Evolutionary conservation across 2,113 vertebrate genomes (phyloP).

Genomic region (Eulemur rufifrons): DNA sequence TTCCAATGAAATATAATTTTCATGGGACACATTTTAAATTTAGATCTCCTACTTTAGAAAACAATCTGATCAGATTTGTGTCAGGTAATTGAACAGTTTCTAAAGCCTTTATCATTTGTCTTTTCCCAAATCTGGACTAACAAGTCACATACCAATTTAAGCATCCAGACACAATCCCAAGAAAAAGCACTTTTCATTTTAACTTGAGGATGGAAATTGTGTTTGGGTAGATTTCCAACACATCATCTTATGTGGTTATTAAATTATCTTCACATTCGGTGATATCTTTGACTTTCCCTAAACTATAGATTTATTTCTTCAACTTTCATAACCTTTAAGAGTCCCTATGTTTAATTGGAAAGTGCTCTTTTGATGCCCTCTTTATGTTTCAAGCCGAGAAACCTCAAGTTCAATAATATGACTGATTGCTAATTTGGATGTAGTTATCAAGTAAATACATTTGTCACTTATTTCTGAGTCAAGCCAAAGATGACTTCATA

Average conservation of each 20-base stretch:
- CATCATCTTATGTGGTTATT: slow-evolving; percentile 45
- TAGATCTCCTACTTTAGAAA: slow-evolving; percentile 47
- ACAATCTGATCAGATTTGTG: neutral
- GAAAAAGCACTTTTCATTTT: slow-evolving; percentile 54
- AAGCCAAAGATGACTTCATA: slow-evolving; percentile 44
- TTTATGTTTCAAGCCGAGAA: slow-evolving; percentile 53
- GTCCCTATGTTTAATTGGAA: slow-evolving; percentile 46
- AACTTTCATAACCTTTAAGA: slow-evolving; percentile 17
- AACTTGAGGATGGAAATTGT: slow-evolving; percentile 5
- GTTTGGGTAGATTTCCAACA: slow-evolving; percentile 45
- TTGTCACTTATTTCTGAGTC: neutral
- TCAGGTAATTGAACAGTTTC: neutral
- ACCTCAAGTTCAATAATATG: slow-evolving; percentile 6
- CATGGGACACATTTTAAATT: slow-evolving; percentile 5
- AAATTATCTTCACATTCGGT: slow-evolving; percentile 40
- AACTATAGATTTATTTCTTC: neutral
- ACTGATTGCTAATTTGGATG: neutral
- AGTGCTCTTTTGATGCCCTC: slow-evolving; percentile 22
- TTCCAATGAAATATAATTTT: slow-evolving; percentile 22
- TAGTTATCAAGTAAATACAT: slow-evolving; percentile 1
- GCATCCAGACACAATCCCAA: slow-evolving; percentile 10
- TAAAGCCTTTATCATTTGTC: slow-evolving; percentile 14
- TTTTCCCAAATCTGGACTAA: slow-evolving; percentile 27
- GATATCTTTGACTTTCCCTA: neutral
- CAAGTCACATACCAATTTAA: slow-evolving; percentile 45